Evolutionary conservation across 1,140 invertebrate species (phyloP).

Genomic region (Anastrepha obliqua): DNA sequence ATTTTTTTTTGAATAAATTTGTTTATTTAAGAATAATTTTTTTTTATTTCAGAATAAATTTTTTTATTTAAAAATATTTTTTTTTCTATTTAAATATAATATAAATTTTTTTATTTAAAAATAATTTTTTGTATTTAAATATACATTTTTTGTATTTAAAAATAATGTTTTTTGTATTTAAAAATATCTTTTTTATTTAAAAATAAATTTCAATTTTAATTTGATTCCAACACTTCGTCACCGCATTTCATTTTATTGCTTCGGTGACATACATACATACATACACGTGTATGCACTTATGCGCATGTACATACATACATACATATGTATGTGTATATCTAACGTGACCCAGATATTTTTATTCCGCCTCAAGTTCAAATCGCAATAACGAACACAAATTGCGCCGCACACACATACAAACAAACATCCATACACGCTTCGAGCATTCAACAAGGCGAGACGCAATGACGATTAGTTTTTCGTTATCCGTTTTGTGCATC

Average conservation of each 20-base stretch:
- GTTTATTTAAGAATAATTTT: too few species aligned
- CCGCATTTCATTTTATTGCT: constrained; percentile 2
- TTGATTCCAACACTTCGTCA: background rate
- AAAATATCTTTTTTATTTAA: too few species aligned
- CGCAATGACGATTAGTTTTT: constrained; percentile 16
- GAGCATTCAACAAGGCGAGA: constrained; percentile 18
- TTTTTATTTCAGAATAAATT: too few species aligned
- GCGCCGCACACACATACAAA: background rate
- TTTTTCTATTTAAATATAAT: too few species aligned
- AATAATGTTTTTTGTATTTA: too few species aligned
- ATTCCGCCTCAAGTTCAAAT: constrained; percentile 43
- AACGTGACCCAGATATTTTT: constrained; percentile 46
- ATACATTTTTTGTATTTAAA: too few species aligned
- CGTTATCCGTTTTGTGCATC: constrained; percentile 39
- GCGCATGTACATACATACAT: background rate
- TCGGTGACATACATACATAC: background rate
- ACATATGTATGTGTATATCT: background rate
- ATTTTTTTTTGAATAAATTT: too few species aligned
- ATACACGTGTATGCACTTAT: background rate
- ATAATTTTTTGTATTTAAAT: too few species aligned
- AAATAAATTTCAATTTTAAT: too few species aligned
- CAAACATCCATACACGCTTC: background rate
- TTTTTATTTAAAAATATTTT: too few species aligned
- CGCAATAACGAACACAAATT: constrained; percentile 23
- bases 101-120: too few species aligned